phyloP scores from a whole-genome alignment of 2,113 vertebrate species.

The Phainopepla nitens region DNA sequence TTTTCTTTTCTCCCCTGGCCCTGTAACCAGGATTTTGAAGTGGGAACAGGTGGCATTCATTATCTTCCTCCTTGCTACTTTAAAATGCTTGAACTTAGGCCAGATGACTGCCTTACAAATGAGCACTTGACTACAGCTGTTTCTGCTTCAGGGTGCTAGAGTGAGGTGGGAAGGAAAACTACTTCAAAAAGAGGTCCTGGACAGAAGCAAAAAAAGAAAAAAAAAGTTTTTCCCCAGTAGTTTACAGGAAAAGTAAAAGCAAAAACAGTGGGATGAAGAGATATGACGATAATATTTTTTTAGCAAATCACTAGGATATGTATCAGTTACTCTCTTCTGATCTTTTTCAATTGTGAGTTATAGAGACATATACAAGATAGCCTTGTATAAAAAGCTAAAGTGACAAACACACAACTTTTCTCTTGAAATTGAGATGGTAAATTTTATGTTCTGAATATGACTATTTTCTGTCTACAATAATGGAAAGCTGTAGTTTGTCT shows the following conservation, averaged over 20 bases:
- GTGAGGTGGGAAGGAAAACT: not conserved
- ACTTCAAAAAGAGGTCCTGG: not conserved
- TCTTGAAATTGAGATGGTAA: not conserved
- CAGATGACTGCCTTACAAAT: not conserved
- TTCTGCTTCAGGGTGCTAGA: not conserved
- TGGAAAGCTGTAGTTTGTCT: not conserved
- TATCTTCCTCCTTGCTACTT: not conserved
- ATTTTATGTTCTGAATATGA: not conserved
- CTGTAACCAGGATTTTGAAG: not conserved
- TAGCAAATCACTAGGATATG: accelerated
- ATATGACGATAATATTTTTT: not conserved
- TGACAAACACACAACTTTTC: accelerated
- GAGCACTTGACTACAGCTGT: not conserved
- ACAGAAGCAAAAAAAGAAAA: not conserved
- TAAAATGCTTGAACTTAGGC: not conserved
- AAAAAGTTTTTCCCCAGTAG: not conserved
- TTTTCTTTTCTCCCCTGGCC: accelerated
- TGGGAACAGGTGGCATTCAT: not conserved
- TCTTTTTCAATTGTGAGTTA: not conserved
- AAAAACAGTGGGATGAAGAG: not conserved
- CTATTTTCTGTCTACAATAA: accelerated
- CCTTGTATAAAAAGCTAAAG: not conserved
- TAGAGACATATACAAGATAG: not conserved
- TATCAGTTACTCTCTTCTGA: not conserved
- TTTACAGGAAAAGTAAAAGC: not conserved